Evolutionary conservation across 2,113 vertebrate genomes (phyloP), one percentile per base, ranked within the genome.

Genomic region (Plestiodon gilberti): DNA sequence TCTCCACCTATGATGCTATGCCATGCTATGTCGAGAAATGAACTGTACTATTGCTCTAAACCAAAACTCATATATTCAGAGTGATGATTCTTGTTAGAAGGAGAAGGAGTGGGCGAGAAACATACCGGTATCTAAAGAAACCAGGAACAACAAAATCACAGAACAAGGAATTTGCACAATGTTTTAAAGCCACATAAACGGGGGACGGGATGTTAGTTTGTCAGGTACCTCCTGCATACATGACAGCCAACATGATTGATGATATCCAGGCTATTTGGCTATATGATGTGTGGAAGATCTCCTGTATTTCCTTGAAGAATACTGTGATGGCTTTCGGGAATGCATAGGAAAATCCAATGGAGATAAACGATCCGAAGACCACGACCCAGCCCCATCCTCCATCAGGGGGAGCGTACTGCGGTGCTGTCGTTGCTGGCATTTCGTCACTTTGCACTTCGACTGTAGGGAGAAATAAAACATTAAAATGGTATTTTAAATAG

Each of bases 331-430:
- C 98, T 95, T 99, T 99, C 48, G 99, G 98, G 90, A 99, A 99
- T 25, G 98, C 98, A 83, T 99, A 99, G 1, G 99, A 99, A 96
- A 99, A 99, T 77, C 99, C 99, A 59, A 99, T 99, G 93, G 98
- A 99, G 92, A 99, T 98, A 94, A 99, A 99, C 30, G 97, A 95
- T 25, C 95, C 98, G 0, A 96, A 86, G 57, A 99, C 98, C 69
- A 99, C 98, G 9, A 97, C 96, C 98, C 98, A 99, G 20, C 99
- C 99, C 99, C 99, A 99, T 2, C 97, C 99, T 91, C 99, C 99
- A 71, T 99, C 99, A 14, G 99, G 99, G 82, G 99, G 98, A 48
- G 97, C 89, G 59, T 95, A 79, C 4, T 91, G 89, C 3, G 95
- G 52, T 0, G 93, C 81, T 88, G 83, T 77, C n/a, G 90, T 9